Percentiles rank a stretch among this genome's conserved stretches.
phyloP scores from a whole-genome alignment of 2,888 invertebrate species.

The Perizoma flavofasciatum region DNA sequence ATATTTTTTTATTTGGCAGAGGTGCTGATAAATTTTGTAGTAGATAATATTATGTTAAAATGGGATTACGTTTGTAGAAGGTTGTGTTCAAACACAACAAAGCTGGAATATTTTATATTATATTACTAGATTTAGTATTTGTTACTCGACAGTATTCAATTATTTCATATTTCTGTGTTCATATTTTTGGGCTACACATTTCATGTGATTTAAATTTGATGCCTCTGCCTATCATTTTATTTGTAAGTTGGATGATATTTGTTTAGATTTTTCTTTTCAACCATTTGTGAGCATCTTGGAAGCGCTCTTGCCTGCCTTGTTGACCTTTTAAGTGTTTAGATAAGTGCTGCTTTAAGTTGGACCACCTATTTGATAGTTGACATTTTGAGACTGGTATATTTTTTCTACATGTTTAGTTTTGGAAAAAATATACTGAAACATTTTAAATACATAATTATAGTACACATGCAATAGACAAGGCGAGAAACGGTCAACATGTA shows the following conservation, averaged over 20 bases:
- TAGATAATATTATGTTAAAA: conserved; percentile 3
- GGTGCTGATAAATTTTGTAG: conserved; percentile 45
- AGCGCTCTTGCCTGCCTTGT: conserved; percentile 73
- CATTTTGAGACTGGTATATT: conserved; percentile 43
- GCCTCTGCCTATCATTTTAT: conserved; percentile 59
- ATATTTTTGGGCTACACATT: conserved; percentile 6
- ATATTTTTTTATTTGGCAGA: conserved; percentile 54
- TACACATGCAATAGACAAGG: conserved; percentile 61
- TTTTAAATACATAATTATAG: conserved; percentile 43
- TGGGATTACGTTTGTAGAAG: conserved; percentile 36
- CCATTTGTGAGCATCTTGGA: conserved; percentile 45
- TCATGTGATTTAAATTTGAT: conserved; percentile 22
- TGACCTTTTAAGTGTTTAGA: conserved; percentile 54
- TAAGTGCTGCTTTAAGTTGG: conserved; percentile 66
- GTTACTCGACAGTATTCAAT: conserved; percentile 66
- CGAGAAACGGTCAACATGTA: conserved; percentile 68
- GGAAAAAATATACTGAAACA: conserved; percentile 15
- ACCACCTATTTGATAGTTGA: conserved; percentile 61
- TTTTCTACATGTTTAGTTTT: conserved; percentile 32
- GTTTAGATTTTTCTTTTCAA: conserved; percentile 40
- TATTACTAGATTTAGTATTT: conserved; percentile 64
- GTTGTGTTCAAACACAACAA: conserved; percentile 74
- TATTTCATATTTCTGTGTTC: conserved; percentile 48
- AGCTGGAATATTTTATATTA: conserved; percentile 62
- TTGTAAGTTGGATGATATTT: conserved; percentile 41